phyloP scores from a whole-genome alignment of 1,140 invertebrate genomes.

The Plodia interpunctella region DNA sequence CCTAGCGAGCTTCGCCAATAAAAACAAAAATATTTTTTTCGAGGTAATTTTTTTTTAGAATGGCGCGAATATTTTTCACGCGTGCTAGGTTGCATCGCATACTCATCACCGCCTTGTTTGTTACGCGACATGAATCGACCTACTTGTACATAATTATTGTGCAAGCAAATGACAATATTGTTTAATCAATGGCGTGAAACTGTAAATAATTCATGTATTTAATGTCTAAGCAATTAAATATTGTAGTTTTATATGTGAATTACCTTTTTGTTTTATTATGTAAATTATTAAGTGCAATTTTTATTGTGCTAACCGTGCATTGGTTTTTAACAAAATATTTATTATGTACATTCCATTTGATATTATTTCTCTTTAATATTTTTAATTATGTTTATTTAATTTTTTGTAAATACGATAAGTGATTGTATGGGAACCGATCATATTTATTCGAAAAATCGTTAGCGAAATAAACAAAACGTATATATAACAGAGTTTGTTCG shows the following conservation, averaged over 20 bases:
- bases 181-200: not conserved
- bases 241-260: not conserved
- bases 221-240: not conserved
- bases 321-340: no score
- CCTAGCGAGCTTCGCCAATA: no score
- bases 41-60: no score
- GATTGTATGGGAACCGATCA: no score
- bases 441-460: not conserved
- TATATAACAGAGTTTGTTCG: no score
- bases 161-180: conserved; percentile 1
- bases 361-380: no score
- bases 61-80: no score
- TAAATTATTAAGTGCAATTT: not conserved
- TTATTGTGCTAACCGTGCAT: not conserved
- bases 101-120: not conserved
- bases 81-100: no score
- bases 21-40: no score
- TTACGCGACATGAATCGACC: not conserved
- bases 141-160: not conserved
- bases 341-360: no score
- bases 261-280: no score
- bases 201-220: not conserved
- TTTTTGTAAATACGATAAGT: not conserved
- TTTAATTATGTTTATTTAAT: not conserved
- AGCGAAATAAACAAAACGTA: no score